Percentiles rank a stretch among this genome's conserved stretches.
These are phyloP conservation scores for Medauroidea extradentata DNA, from an alignment of 1,140 invertebrate species.

Conservation along the genomic window DNA sequence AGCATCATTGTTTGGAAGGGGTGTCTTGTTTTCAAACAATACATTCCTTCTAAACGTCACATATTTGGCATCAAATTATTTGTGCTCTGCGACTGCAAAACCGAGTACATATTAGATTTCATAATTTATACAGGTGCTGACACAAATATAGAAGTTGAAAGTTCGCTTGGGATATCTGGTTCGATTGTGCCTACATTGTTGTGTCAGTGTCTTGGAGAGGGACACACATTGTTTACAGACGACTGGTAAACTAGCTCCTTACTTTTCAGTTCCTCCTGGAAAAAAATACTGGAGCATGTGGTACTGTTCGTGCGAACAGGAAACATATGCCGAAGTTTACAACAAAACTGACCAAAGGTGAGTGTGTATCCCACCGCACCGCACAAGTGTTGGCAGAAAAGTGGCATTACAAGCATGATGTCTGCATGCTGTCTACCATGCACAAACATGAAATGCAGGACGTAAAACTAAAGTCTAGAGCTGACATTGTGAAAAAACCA, in stretches of 20 bases:
- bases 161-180: background rate
- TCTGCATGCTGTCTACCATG: slow-evolving; percentile 31
- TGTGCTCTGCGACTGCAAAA: background rate
- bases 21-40: slow-evolving; percentile 26
- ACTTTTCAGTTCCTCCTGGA: slow-evolving; percentile 19
- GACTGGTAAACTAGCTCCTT: slow-evolving; percentile 32
- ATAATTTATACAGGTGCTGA: background rate
- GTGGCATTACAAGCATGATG: slow-evolving; percentile 33
- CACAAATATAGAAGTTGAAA: background rate
- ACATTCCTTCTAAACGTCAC: slow-evolving; percentile 26
- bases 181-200: background rate
- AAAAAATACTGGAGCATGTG: slow-evolving; percentile 27
- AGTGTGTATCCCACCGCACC: slow-evolving; percentile 22
- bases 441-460: slow-evolving; percentile 25
- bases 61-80: slow-evolving; percentile 27
- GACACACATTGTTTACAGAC: slow-evolving; percentile 27
- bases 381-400: slow-evolving; percentile 30
- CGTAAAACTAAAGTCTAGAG: slow-evolving; percentile 18
- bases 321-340: slow-evolving; percentile 31
- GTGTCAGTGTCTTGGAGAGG: background rate
- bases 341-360: slow-evolving; percentile 29
- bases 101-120: background rate
- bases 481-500: slow-evolving; percentile 24
- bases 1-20: slow-evolving; percentile 26
- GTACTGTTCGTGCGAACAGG: slow-evolving; percentile 26